These are phyloP conservation scores for Nymphalis io DNA, from an alignment of 1,140 invertebrate genomes.

Conservation along the genomic window DNA sequence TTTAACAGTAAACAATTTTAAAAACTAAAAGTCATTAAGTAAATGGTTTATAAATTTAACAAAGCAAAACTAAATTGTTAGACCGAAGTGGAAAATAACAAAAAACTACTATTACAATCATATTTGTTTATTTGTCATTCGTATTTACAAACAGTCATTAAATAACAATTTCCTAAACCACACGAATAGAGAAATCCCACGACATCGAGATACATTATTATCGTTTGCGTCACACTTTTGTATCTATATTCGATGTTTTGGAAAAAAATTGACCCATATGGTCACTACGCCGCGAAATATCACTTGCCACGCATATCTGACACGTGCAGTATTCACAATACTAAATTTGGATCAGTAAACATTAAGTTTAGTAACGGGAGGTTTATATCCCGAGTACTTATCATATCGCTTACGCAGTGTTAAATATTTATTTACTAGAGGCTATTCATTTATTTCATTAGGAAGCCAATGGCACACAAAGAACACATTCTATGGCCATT, in stretches of 20 bases:
- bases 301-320: not conserved
- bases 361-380: too few species aligned
- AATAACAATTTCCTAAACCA: conserved; percentile 1
- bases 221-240: not conserved
- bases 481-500: too few species aligned
- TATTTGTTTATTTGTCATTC: not conserved
- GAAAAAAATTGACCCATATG: not conserved
- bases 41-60: too few species aligned
- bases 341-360: too few species aligned
- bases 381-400: too few species aligned
- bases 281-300: not conserved
- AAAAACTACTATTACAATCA: not conserved
- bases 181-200: not conserved
- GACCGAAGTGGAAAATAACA: conserved; percentile 1
- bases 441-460: too few species aligned
- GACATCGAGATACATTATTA: not conserved
- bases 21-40: not conserved
- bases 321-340: too few species aligned
- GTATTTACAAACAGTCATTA: conserved; percentile 5
- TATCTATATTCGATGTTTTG: not conserved
- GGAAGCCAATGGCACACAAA: too few species aligned
- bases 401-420: too few species aligned
- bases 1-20: too few species aligned
- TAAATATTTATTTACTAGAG: too few species aligned
- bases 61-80: not conserved